Conservation (phyloP, 1,140 invertebrate genomes). For the Drosophila guanche region DNA sequence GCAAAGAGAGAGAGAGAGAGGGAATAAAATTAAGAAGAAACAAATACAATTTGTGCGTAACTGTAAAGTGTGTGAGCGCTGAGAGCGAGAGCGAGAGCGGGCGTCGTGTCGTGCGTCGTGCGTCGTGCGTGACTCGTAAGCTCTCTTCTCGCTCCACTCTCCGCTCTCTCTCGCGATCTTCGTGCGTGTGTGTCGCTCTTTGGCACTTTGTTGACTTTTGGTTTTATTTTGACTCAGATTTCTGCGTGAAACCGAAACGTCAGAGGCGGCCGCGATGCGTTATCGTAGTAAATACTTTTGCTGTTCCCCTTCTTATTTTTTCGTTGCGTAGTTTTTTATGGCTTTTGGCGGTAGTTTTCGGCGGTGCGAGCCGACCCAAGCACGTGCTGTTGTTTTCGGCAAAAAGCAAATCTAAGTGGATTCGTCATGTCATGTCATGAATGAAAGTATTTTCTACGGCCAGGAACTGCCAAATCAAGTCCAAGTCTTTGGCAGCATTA, state of each 20-base stretch:
- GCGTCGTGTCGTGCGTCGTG: too few species aligned
- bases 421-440: neutral
- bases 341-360: constrained; percentile 14
- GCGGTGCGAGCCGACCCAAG: constrained; percentile 14
- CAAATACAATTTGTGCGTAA: constrained; percentile 67
- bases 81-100: neutral
- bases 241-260: constrained; percentile 33
- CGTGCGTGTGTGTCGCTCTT: constrained; percentile 17
- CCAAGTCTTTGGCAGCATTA: constrained; percentile 19
- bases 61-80: constrained; percentile 72
- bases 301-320: constrained; percentile 12
- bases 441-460: neutral
- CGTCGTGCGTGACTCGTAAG: constrained; percentile 15
- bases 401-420: neutral
- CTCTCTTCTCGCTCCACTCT: constrained; percentile 20
- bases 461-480: neutral
- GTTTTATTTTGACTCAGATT: constrained; percentile 61
- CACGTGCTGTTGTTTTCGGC: constrained; percentile 49
- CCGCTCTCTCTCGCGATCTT: constrained; percentile 59
- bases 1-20: constrained; percentile 50
- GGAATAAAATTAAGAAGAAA: constrained; percentile 29
- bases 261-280: constrained; percentile 21
- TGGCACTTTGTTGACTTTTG: constrained; percentile 59
- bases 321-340: constrained; percentile 44
- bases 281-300: constrained; percentile 62